Base-by-base conservation (phyloP, 2,888 invertebrate species). In the Aromia moschata region DNA sequence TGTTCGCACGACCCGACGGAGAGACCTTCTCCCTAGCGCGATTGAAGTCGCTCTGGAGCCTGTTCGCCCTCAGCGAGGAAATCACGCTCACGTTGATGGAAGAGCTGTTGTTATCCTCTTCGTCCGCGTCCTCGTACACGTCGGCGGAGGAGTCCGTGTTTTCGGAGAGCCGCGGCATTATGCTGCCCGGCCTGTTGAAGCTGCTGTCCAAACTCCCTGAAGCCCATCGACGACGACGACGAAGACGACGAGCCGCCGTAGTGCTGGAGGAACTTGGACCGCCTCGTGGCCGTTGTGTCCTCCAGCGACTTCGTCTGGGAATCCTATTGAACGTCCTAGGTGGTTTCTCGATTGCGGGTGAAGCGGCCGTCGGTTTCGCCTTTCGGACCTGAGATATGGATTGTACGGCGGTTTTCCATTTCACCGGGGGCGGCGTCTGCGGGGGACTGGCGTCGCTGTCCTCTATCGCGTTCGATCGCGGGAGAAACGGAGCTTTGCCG, bases 161-260 rank as follows among this genome's bases (percentile, higher is more conserved):
- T 70, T 86, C 86, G 0, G 83, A 81, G 2, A 84, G 69, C 31
- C 82, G 75, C 0, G 81, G 81, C 82, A 82, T 81, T 3, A 75
- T 74, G 31, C 56, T 62, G 20, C 60, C 58, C 1, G 77, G 74
- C 31, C 80, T 69, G 52, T 77, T 79, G n/a, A 80, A 75, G 74
- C 83, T 82, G 64, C 86, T 85, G 64, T 88, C 88, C 60, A 88
- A 82, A 70, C 88, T 88, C n/a, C 41, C 88, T 79, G 72, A 88
- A 88, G 3, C 88, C 86, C 75, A 87, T 84, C 5, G 85, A 85
- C 0, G 84, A 83, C 0, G 84, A 83, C 0, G 84, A 84, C 0
- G 85, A 85, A 1, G 85, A 84, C 0, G 84, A 84, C 0, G 83
- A 84, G 58, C 84, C 84, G 2, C 82, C 79, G 59, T 84, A 82